Evolutionary conservation across 2,888 invertebrate genomes (phyloP).

Genomic region (Polietes domitor): DNA sequence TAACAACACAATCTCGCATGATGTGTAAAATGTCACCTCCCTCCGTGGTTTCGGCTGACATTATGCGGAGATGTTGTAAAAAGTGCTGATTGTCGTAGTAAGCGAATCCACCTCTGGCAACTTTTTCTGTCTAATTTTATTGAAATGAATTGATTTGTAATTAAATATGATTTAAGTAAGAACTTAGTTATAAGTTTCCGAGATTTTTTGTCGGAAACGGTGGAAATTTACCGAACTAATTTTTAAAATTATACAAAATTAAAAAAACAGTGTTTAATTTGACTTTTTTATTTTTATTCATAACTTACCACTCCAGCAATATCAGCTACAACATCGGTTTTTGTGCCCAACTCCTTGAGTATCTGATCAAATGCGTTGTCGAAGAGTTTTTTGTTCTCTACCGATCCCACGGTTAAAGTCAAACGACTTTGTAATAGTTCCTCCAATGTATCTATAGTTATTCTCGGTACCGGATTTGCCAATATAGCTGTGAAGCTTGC

Average conservation of each 20-base stretch:
- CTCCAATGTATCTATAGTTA: conserved; percentile 89
- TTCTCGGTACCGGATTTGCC: conserved; percentile 89
- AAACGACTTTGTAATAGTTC: conserved; percentile 86
- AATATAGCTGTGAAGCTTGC: conserved; percentile 93
- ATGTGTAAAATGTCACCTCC: conserved; percentile 84
- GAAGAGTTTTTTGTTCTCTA: conserved; percentile 87
- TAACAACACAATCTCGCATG: conserved; percentile 90
- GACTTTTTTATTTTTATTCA: too few species aligned
- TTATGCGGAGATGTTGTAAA: conserved; percentile 85
- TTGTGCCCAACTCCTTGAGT: conserved; percentile 85
- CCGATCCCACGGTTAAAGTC: conserved; percentile 87
- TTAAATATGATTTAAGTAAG: too few species aligned
- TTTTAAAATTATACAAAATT: too few species aligned
- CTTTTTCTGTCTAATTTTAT: conserved; percentile 81
- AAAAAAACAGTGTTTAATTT: too few species aligned
- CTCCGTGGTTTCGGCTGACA: conserved; percentile 79
- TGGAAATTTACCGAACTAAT: too few species aligned
- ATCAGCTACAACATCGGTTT: conserved; percentile 85
- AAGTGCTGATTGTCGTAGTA: conserved; percentile 90
- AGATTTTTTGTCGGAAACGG: too few species aligned
- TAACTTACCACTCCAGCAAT: conserved; percentile 84
- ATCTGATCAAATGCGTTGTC: conserved; percentile 85
- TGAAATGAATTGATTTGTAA: too few species aligned
- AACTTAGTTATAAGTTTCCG: too few species aligned
- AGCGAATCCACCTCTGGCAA: conserved; percentile 87